Percentiles rank a stretch among this genome's conserved stretches.
Evolutionary conservation across 2,888 invertebrate species (phyloP).

Genomic region (Heliconius aoede): DNA sequence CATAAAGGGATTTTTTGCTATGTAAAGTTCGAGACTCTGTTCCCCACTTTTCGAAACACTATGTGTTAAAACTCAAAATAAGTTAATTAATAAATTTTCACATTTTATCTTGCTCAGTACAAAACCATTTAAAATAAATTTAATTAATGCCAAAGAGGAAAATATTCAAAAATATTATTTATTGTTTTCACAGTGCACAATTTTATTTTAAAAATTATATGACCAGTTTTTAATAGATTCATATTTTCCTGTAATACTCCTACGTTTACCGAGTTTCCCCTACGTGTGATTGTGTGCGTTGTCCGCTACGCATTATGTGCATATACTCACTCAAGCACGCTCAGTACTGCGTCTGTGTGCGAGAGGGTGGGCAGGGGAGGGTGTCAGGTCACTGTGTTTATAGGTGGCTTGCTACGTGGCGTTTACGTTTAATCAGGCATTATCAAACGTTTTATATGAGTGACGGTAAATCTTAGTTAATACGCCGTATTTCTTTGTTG

Average conservation of each 20-base stretch:
- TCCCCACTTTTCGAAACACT: too few species aligned
- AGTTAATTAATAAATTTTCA: background rate
- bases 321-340: constrained; percentile 37
- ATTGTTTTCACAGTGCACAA: background rate
- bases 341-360: constrained; percentile 26
- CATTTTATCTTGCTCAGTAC: background rate
- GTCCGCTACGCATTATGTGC: constrained; percentile 37
- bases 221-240: constrained; percentile 8
- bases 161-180: background rate
- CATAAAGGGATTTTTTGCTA: background rate
- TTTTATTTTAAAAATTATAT: constrained; percentile 17
- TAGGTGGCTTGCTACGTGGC: constrained; percentile 64
- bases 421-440: constrained; percentile 63
- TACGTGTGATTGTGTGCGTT: constrained; percentile 37
- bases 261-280: constrained; percentile 35
- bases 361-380: constrained; percentile 51
- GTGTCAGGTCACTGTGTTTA: constrained; percentile 75
- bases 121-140: background rate
- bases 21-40: too few species aligned
- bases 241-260: constrained; percentile 38
- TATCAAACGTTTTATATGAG: constrained; percentile 55
- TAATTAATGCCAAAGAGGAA: background rate
- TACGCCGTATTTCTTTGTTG: constrained; percentile 28
- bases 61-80: background rate
- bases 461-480: constrained; percentile 52